Base-by-base conservation (phyloP, 2,797 vertebrate species). In the Peromyscus eremicus region DNA sequence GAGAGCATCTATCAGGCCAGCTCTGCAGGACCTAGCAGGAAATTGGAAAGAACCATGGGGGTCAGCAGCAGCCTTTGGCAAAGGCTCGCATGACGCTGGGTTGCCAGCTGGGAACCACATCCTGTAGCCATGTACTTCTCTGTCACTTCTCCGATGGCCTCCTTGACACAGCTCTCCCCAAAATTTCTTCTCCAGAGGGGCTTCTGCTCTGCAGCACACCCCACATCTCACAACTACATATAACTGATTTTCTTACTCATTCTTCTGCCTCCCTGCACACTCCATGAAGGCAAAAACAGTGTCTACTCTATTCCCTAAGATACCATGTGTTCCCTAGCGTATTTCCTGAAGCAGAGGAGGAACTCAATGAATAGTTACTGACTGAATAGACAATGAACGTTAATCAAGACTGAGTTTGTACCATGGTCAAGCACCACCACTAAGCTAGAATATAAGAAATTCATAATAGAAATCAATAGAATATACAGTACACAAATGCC, bases 101-200 rank as follows among this genome's bases (percentile, higher is more conserved):
- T 9, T 34, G 29, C 3, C 1, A 7, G 52, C 27, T 27, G 0
- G 9, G 0, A n/a, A 43, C 10, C 2, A 29, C 3, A 23, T 0
- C 17, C 29, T 32, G 29, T 17, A 34, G 21, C 3, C 6, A 0
- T 8, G 1, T 6, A 6, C 13, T 6, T 37, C 21, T 29, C 19
- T 32, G 13, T 46, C 2, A 1, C 1, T 4, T 32, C 3, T 70
- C 71, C 52, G 11, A 21, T 2, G 0, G 17, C n/a, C 12, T 10
- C 21, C 4, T 29, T 13, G 23, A 2, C 2, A 16, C 0, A 19
- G 71, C 13, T 11, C 49, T 19, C 29, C 21, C 37, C 29, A 1
- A 10, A 62, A 4, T 1, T 25, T 52, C 75, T 19, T 71, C 17
- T 46, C 21, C 23, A 52, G 55, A 49, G 29, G 0, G 60, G 29